Evolutionary conservation across 2,797 vertebrate species (phyloP).

Genomic region (Neosalanx taihuensis): DNA sequence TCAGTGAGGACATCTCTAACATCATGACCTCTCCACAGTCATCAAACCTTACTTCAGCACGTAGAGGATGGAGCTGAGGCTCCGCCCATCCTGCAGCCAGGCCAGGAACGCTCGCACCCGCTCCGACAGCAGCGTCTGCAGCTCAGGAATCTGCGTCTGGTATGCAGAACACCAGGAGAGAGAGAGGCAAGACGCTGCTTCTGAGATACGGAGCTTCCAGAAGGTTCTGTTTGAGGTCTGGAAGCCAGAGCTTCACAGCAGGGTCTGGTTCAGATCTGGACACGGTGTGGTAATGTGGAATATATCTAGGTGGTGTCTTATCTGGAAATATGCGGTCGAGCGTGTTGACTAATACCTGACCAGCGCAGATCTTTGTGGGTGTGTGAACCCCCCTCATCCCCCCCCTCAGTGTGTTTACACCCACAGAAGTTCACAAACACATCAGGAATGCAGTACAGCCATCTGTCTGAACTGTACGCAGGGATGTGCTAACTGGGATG

Average conservation of each 20-base stretch:
- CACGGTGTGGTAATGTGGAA: conserved; percentile 19
- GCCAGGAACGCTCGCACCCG: conserved; percentile 84
- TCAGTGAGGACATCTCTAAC: too few species aligned
- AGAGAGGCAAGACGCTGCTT: conserved; percentile 25
- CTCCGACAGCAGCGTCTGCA: conserved; percentile 84
- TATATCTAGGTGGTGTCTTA: conserved; percentile 3
- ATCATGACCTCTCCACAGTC: too few species aligned
- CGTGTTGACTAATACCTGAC: conserved; percentile 41
- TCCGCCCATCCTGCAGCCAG: conserved; percentile 89
- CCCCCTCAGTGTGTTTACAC: conserved; percentile 12
- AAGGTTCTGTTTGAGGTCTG: not conserved
- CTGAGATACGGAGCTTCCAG: conserved; percentile 5
- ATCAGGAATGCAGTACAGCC: conserved; percentile 30
- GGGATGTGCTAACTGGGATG: too few species aligned
- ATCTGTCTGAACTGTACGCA: not conserved
- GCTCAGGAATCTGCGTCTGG: conserved; percentile 87
- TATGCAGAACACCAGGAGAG: not conserved
- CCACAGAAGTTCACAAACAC: conserved; percentile 26
- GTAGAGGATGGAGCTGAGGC: conserved; percentile 73
- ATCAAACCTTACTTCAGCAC: not conserved
- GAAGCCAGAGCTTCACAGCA: not conserved
- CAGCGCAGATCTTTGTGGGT: conserved; percentile 25
- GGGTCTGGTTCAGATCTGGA: not conserved
- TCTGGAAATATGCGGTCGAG: conserved; percentile 39
- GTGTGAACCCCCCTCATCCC: not conserved